These are phyloP conservation scores for Struthidea cinerea DNA, from an alignment of 2,113 vertebrate genomes.

Conservation along the genomic window DNA sequence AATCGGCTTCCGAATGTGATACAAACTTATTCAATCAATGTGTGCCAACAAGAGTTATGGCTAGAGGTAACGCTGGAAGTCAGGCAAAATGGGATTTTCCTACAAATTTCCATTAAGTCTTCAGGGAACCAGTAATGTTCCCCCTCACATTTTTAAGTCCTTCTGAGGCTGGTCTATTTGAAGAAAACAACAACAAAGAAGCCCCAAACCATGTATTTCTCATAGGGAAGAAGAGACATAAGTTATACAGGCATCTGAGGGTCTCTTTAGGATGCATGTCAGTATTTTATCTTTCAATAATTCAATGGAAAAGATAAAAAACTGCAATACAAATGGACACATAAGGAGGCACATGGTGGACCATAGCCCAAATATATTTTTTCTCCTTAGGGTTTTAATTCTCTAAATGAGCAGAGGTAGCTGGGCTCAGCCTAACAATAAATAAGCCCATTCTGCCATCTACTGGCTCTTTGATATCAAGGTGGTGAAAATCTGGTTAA, in stretches of 20 bases:
- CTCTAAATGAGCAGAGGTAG: rapidly evolving
- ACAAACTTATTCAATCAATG: neutral
- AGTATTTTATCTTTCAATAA: neutral
- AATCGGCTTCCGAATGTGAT: neutral
- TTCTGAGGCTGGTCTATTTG: neutral
- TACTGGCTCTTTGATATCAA: neutral
- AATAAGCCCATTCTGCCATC: neutral
- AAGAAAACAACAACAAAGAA: neutral
- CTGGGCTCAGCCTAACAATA: neutral
- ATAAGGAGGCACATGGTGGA: neutral
- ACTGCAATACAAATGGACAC: neutral
- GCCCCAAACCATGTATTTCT: rapidly evolving
- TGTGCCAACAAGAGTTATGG: neutral
- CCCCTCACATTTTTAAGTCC: neutral
- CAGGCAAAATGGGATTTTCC: neutral
- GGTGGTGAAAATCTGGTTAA: neutral
- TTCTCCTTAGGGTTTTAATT: neutral
- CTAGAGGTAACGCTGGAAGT: neutral
- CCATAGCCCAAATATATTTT: neutral
- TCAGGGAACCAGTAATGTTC: neutral
- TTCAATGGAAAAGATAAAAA: neutral
- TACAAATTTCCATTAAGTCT: neutral
- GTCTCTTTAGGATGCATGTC: neutral
- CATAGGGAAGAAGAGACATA: neutral
- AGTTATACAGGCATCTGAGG: neutral